Evolutionary conservation across 2,113 vertebrate genomes (phyloP).

Genomic region (Ammospiza nelsoni): DNA sequence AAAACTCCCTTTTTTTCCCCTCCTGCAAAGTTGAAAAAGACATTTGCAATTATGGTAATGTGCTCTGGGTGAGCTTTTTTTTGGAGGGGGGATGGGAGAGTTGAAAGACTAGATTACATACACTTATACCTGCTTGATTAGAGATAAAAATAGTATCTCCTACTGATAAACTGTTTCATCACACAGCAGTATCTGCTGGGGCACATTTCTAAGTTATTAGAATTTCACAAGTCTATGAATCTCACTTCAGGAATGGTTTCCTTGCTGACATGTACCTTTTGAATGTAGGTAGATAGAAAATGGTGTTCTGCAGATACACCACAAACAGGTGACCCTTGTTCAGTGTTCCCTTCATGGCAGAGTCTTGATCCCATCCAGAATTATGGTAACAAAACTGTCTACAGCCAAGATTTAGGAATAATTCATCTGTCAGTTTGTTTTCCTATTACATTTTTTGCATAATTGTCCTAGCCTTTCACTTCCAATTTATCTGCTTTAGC

Average conservation of each 20-base stretch:
- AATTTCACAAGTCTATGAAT: neutral
- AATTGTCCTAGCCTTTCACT: neutral
- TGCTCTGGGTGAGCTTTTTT: neutral
- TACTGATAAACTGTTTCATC: constrained; percentile 44
- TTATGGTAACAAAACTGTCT: neutral
- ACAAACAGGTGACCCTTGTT: neutral
- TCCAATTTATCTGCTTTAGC: neutral
- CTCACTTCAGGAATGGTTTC: neutral
- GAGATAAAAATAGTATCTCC: constrained; percentile 49
- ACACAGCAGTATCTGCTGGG: constrained; percentile 5
- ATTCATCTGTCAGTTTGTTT: neutral
- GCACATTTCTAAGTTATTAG: neutral
- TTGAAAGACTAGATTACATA: constrained; percentile 16
- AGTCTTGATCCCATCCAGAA: neutral
- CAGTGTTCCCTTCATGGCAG: neutral
- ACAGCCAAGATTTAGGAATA: neutral
- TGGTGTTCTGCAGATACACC: neutral
- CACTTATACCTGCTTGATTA: constrained; percentile 56
- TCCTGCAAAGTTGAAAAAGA: neutral
- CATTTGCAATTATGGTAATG: constrained; percentile 43
- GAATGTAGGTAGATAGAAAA: neutral
- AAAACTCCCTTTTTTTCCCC: neutral
- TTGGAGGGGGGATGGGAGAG: neutral
- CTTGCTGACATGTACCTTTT: neutral
- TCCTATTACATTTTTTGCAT: neutral